Conservation (phyloP, 2,797 vertebrate species). For the Simalia tracyae region DNA sequence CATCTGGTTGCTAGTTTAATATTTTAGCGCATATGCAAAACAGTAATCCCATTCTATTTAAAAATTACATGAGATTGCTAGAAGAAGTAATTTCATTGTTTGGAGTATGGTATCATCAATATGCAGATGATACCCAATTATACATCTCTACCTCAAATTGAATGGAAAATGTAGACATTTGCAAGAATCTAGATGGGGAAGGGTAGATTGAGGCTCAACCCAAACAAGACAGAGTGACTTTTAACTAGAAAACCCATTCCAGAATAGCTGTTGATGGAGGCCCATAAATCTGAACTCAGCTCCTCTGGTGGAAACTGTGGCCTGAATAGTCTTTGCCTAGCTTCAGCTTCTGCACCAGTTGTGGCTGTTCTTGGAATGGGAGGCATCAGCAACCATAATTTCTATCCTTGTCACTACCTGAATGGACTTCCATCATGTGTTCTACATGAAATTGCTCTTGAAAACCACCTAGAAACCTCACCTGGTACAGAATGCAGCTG, state of each 20-base stretch:
- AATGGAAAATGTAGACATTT: no score
- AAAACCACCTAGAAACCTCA: background rate
- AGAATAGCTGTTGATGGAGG: background rate
- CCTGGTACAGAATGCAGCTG: background rate
- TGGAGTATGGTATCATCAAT: no score
- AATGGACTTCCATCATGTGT: background rate
- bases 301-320: background rate
- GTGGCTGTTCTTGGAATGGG: background rate
- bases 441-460: background rate
- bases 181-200: background rate
- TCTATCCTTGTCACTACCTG: background rate
- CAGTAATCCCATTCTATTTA: background rate
- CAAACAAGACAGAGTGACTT: background rate
- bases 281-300: background rate
- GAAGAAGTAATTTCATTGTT: no score
- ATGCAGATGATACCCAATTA: no score
- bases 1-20: background rate
- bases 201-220: background rate
- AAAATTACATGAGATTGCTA: no score
- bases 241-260: background rate
- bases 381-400: background rate
- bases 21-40: background rate
- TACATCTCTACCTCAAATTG: no score
- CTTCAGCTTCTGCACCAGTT: background rate
- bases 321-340: background rate